Evolutionary conservation across 2,797 vertebrate species (phyloP).

Genomic region (Phalanger gymnotis): DNA sequence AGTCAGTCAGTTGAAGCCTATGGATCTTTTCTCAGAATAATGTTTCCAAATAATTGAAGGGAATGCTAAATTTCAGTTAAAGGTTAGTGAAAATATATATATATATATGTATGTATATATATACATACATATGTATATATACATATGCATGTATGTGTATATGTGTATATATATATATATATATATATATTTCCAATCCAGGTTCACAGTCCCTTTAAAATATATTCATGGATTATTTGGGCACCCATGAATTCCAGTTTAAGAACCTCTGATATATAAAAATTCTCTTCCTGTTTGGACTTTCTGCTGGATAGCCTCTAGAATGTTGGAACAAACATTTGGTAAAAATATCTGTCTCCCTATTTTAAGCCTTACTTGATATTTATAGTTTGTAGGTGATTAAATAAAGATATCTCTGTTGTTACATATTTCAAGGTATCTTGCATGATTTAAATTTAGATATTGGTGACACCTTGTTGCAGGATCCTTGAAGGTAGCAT

Average conservation of each 20-base stretch:
- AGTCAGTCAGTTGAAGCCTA: neutral
- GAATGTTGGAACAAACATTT: neutral
- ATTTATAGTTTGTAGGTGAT: too few relatives aligned
- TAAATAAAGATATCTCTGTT: too few relatives aligned
- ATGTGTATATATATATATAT: neutral
- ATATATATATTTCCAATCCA: neutral
- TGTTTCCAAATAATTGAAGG: neutral
- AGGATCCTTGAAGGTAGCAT: too few relatives aligned
- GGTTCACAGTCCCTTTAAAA: neutral
- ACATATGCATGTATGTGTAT: neutral
- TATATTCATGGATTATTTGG: neutral
- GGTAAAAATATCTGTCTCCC: too few relatives aligned
- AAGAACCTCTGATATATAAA: neutral
- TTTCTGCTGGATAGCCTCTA: neutral
- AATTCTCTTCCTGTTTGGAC: neutral
- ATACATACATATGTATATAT: too few relatives aligned
- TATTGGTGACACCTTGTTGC: too few relatives aligned
- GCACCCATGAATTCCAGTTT: neutral
- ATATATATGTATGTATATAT: too few relatives aligned
- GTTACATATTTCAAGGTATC: too few relatives aligned
- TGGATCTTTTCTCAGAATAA: neutral
- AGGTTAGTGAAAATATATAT: neutral
- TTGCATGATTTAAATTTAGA: too few relatives aligned
- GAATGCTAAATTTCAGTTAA: neutral
- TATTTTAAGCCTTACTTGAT: too few relatives aligned